These are phyloP conservation scores for Ophioderma brevispina DNA, from an alignment of 35 echinoderm and acorn worm genomes.

Conservation along the genomic window DNA sequence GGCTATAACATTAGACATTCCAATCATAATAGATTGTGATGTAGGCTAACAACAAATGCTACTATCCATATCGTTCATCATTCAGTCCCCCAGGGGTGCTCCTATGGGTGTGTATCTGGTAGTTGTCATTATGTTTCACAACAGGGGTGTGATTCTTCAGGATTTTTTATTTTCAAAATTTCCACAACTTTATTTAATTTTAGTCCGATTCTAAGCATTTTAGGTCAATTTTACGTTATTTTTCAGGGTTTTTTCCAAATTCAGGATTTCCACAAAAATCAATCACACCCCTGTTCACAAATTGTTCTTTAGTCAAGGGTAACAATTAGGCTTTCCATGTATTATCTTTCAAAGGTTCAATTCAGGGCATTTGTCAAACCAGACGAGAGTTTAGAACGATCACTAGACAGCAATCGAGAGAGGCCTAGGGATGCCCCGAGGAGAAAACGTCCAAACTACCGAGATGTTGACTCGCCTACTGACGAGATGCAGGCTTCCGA, in stretches of 20 bases:
- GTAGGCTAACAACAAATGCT: too few species aligned
- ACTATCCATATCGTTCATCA: too few species aligned
- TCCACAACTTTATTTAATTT: too few species aligned
- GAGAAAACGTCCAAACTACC: slow-evolving; percentile 82
- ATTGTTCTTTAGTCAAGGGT: neutral
- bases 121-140: too few species aligned
- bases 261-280: too few species aligned
- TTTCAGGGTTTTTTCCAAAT: neutral
- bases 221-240: neutral
- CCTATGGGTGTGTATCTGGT: too few species aligned
- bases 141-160: too few species aligned
- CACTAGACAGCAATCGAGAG: slow-evolving; percentile 58
- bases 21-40: too few species aligned
- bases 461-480: slow-evolving; percentile 88
- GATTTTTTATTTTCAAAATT: too few species aligned
- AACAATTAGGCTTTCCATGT: neutral
- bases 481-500: slow-evolving; percentile 36
- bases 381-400: slow-evolving; percentile 78
- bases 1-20: too few species aligned
- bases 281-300: neutral
- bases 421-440: slow-evolving; percentile 5
- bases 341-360: neutral
- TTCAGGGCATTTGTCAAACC: slow-evolving; percentile 84
- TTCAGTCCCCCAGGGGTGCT: too few species aligned
- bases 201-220: too few species aligned